Evolutionary conservation across 2,797 vertebrate genomes (phyloP), one percentile per base, ranked within the genome.

Genomic region (Sebastes aleutianus): DNA sequence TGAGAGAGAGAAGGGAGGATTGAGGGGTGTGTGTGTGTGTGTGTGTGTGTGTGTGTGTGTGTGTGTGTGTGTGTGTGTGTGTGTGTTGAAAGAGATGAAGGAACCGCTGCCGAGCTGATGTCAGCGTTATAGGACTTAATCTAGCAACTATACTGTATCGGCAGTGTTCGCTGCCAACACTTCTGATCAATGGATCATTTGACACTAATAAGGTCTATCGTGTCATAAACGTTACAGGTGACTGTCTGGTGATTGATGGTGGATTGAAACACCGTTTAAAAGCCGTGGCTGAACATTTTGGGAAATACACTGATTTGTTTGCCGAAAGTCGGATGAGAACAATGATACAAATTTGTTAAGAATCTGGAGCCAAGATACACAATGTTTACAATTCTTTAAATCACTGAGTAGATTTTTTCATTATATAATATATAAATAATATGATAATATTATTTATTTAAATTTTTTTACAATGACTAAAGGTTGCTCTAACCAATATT

Each of bases 111-210:
- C 79, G 85, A 85, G 64, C 61, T 64, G 79, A 91, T 84, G 72
- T 90, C 85, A 88, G 85, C 39, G 22, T 78, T 80, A 18, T 32
- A 72, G 16, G 57, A 86, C 78, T 80, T 88, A 84, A 88, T 89
- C 53, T 76, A 64, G 70, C 70, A 69, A 53, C 74, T 71, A 14
- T 43, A 31, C 39, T 50, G 20, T 73, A 32, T 20, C 50, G 66
- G 70, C 62, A 56, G 67, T 6, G 53, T 34, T 32, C 29, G 78
- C 78, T 80, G 80, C 80, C 80, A 78, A 50, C 43, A 29, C 56
- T 20, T 76, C 67, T 63, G 54, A 85, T 81, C 70, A 47, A 72
- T 39, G 57, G 32, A 66, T 81, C 57, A 31, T 65, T 88, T 69
- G 58, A 86, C 59, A 82, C 65, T 80, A 54, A 83, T 76, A 58